Evolutionary conservation across 1,140 invertebrate species (phyloP), one percentile per base, ranked within the genome.

Genomic region (Chrysopa pallens): DNA sequence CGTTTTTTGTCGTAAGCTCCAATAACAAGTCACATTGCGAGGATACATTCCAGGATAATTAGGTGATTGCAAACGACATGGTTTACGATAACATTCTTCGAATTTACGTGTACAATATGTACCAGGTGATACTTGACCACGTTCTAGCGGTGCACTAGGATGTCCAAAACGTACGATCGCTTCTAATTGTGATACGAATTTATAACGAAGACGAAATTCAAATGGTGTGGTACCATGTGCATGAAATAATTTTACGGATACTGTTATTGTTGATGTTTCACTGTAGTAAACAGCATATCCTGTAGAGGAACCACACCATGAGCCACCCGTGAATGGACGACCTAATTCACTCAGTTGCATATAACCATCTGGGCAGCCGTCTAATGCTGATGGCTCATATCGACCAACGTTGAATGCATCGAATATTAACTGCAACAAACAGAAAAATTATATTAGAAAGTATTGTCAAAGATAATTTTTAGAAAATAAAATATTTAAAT

Each of bases 31-130:
- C 4, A 86, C 82, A 57, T 91, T 87, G 36, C 83, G 69, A 1
- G 85, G 87, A 63, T 91, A 91, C 67, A 90, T 82, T 11, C 86
- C 86, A 1, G 87, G 87, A 60, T 88, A 91, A 62, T 91, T 90
- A n/a, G 88, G 86, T 17, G 67, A 69, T 61, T 89, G 86, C 29
- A 89, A 63, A 28, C 80, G 73, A 54, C 85, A 89, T 36, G 75
- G 72, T 54, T 82, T 84, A 42, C 79, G 70, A 58, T 88, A 83
- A 53, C 85, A 90, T 54, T 87, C 82, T 60, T 89, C 82, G 53
- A 87, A 87, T 49, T 84, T 82, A 40, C 84, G 70, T 36, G 83
- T 85, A 60, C 86, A 90, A 62, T 87, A 86, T 5, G 84, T 85
- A 36, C 84, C 84, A 0, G 84, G 84, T 14, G 86, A 82, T 15